Conservation (phyloP, 2,113 vertebrate genomes). For the Pelmatolapia mariae region DNA sequence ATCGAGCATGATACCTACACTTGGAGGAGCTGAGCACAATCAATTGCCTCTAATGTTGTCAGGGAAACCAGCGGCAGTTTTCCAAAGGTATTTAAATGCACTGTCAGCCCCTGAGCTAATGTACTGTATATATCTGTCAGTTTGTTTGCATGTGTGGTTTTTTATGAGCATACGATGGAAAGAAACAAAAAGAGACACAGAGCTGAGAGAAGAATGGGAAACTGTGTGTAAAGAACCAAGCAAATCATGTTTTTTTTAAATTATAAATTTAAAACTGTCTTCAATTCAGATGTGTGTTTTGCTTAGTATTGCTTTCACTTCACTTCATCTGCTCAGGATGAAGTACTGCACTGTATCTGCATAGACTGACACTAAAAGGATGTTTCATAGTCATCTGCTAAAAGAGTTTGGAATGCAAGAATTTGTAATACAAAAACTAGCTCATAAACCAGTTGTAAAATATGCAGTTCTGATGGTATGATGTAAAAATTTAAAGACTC, state of each 20-base stretch:
- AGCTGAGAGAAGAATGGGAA: not conserved
- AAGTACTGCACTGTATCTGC: not conserved
- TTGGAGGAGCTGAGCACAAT: not conserved
- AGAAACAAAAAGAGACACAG: not conserved
- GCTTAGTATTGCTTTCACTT: not conserved
- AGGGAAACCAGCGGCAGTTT: not conserved
- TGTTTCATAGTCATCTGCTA: not conserved
- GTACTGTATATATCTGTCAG: not conserved
- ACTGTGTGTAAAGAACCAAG: not conserved
- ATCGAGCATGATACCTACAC: not conserved
- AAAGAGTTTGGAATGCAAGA: not conserved
- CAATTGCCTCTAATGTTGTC: conserved; percentile 25
- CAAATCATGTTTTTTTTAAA: not conserved
- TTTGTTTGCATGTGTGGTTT: not conserved
- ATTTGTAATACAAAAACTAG: not conserved
- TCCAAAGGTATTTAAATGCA: not conserved
- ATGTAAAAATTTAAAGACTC: not conserved
- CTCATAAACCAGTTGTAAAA: not conserved
- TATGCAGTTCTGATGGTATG: not conserved
- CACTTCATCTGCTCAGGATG: not conserved
- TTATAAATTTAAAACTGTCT: not conserved
- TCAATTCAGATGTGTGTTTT: not conserved
- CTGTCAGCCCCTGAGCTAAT: not conserved
- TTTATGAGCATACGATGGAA: not conserved
- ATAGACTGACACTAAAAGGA: not conserved